Percentiles rank a stretch among this genome's conserved stretches.
Evolutionary conservation across 1,140 invertebrate species (phyloP).

Genomic region (Drosophila hydei): DNA sequence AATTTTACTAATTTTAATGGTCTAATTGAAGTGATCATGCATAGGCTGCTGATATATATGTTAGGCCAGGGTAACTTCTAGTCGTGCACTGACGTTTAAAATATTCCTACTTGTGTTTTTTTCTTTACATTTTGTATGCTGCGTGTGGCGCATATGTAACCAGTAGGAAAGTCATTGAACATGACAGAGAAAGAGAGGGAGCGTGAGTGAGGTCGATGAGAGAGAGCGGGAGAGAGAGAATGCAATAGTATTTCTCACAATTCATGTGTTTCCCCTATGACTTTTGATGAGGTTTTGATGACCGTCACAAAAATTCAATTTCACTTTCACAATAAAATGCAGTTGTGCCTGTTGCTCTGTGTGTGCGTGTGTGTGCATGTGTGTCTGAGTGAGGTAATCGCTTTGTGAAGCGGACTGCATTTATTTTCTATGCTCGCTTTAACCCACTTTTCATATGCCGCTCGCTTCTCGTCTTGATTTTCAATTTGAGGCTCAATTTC

Average conservation of each 20-base stretch:
- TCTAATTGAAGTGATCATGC: no score
- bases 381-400: conserved; percentile 39
- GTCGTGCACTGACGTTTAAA: no score
- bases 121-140: not conserved
- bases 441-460: conserved; percentile 68
- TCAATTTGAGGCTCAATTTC: conserved; percentile 76
- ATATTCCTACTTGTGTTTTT: not conserved
- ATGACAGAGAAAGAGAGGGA: not conserved
- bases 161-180: not conserved
- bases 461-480: conserved; percentile 73
- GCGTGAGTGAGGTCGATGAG: no score
- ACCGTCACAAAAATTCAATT: conserved; percentile 50
- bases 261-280: not conserved
- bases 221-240: not conserved
- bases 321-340: conserved; percentile 70
- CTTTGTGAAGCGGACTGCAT: conserved; percentile 19
- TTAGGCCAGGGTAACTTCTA: not conserved
- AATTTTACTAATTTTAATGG: no score
- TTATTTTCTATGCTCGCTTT: conserved; percentile 74
- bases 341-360: conserved; percentile 17
- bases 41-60: not conserved
- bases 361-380: conserved; percentile 2
- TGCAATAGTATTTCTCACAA: not conserved
- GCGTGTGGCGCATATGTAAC: conserved; percentile 25
- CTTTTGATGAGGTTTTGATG: conserved; percentile 45